phyloP scores from a whole-genome alignment of 2,113 vertebrate genomes.

The Ceyx melanurus region DNA sequence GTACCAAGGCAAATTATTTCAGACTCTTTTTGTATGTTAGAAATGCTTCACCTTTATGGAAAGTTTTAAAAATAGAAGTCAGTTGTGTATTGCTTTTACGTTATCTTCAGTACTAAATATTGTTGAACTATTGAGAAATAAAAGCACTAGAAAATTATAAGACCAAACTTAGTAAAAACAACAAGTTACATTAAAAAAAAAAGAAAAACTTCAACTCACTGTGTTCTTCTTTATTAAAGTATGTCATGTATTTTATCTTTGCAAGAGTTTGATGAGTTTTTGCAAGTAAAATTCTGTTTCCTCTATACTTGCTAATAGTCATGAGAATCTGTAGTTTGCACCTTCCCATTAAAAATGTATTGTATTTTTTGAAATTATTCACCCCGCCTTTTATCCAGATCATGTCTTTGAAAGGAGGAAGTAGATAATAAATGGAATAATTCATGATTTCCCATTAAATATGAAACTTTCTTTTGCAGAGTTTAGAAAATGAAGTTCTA shows the following conservation, averaged over 20 bases:
- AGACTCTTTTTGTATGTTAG: not conserved
- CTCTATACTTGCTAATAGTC: constrained; percentile 85
- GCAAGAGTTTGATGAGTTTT: constrained; percentile 82
- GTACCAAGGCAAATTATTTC: not conserved
- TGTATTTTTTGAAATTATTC: constrained; percentile 90
- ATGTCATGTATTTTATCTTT: constrained; percentile 80
- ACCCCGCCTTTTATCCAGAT: constrained; percentile 94
- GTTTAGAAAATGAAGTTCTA: constrained; percentile 98
- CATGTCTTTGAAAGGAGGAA: constrained; percentile 96
- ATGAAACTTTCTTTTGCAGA: constrained; percentile 98
- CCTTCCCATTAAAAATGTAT: constrained; percentile 89
- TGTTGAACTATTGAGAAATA: constrained; percentile 48
- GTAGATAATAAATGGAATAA: constrained; percentile 99
- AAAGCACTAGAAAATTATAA: constrained; percentile 45
- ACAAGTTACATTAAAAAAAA: constrained; percentile 66
- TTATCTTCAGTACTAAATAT: constrained; percentile 32
- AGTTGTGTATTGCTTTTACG: constrained; percentile 15
- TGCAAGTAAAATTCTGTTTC: constrained; percentile 89
- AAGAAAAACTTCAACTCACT: constrained; percentile 70
- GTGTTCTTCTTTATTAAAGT: constrained; percentile 74
- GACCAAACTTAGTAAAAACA: constrained; percentile 75
- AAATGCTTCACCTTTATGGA: not conserved
- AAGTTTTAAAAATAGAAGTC: constrained; percentile 31
- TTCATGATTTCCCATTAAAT: constrained; percentile 99
- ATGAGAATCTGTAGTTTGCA: constrained; percentile 88